A percentile compares a stretch with the other conserved stretches of the same genome.
Evolutionary conservation across 1,140 invertebrate genomes (phyloP).

Genomic region (Catajapyx aquilonaris): DNA sequence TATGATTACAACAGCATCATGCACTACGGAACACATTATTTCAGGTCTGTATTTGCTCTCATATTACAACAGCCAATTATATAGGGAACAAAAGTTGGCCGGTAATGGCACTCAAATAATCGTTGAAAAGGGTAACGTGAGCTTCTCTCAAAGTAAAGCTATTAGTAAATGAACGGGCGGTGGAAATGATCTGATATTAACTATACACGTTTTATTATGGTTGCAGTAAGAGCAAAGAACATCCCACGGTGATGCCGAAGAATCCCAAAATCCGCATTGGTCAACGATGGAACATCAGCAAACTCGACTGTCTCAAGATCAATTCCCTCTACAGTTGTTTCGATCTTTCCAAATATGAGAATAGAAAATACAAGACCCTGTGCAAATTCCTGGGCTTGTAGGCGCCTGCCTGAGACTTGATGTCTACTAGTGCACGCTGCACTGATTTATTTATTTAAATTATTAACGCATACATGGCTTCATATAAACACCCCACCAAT

Average conservation of each 20-base stretch:
- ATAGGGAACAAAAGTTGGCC: too few relatives aligned
- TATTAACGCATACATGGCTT: too few relatives aligned
- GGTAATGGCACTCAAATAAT: too few relatives aligned
- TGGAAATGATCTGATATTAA: too few relatives aligned
- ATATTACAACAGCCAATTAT: slow-evolving; percentile 2
- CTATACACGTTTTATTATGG: too few relatives aligned
- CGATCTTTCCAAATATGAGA: slow-evolving; percentile 22
- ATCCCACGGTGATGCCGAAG: slow-evolving; percentile 37
- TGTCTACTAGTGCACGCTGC: too few relatives aligned
- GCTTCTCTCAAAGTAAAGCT: slow-evolving; percentile 1
- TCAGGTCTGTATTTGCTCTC: slow-evolving; percentile 19
- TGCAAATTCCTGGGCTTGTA: slow-evolving; percentile 30
- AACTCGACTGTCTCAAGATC: slow-evolving; percentile 45
- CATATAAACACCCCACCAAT: too few relatives aligned
- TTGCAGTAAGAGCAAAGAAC: slow-evolving; percentile 27
- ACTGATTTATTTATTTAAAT: too few relatives aligned
- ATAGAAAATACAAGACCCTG: slow-evolving; percentile 35
- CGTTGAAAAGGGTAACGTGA: too few relatives aligned
- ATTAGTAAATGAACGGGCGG: background rate
- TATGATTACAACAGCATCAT: slow-evolving; percentile 52
- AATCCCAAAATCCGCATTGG: slow-evolving; percentile 26
- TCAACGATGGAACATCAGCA: slow-evolving; percentile 33
- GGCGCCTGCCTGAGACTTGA: too few relatives aligned
- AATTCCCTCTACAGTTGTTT: slow-evolving; percentile 45
- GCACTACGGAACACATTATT: slow-evolving; percentile 41